Evolutionary conservation across 2,888 invertebrate genomes (phyloP).

Genomic region (Cordilura impudica): DNA sequence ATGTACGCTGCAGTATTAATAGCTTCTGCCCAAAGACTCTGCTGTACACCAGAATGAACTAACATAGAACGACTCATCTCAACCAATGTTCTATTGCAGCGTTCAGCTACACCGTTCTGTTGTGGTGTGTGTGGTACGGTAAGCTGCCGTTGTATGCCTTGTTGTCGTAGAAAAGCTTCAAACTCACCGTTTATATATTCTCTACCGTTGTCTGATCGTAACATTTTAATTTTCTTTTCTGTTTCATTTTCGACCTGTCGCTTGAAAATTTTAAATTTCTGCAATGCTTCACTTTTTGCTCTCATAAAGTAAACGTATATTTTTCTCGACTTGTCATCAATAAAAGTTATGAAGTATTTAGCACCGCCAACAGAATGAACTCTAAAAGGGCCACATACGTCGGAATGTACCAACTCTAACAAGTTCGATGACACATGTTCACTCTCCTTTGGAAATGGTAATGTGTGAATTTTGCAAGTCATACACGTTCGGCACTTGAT

Average conservation of each 20-base stretch:
- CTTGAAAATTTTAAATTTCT: constrained; percentile 39
- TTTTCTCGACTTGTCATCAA: no score
- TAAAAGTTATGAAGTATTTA: constrained; percentile 39
- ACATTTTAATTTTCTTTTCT: constrained; percentile 1
- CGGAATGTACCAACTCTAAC: constrained; percentile 43
- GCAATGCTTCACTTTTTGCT: constrained; percentile 39
- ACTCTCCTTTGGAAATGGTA: constrained; percentile 24
- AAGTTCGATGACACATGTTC: constrained; percentile 28
- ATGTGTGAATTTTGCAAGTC: constrained; percentile 6
- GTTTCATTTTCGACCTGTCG: constrained; percentile 30
- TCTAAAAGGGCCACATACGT: constrained; percentile 38
- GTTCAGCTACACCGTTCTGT: constrained; percentile 35
- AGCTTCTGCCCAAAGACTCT: no score
- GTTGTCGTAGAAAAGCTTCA: no score
- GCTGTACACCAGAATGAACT: no score
- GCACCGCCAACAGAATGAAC: constrained; percentile 22
- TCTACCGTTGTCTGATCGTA: constrained; percentile 4
- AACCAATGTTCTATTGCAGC: constrained; percentile 16
- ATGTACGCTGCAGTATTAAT: constrained; percentile 19
- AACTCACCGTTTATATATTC: no score
- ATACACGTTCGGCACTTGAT: constrained; percentile 27
- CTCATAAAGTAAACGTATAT: no score
- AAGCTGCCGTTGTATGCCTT: no score
- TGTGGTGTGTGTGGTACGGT: constrained; percentile 18
- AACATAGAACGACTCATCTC: constrained; percentile 22